These are phyloP conservation scores for Ennomos quercinarius DNA, from an alignment of 2,888 invertebrate species.

Conservation along the genomic window DNA sequence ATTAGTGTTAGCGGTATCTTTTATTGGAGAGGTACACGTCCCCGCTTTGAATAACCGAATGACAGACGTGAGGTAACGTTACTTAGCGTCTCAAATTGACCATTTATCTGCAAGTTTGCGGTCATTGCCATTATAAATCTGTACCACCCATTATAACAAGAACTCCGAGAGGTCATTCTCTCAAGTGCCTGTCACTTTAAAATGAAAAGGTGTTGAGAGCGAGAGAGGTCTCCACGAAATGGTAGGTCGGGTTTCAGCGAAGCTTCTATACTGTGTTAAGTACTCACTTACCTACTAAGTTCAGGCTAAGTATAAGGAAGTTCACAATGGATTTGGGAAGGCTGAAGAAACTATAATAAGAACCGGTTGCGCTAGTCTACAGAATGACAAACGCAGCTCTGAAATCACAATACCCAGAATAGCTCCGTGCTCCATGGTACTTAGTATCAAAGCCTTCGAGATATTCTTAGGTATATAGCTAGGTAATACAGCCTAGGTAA, in stretches of 20 bases:
- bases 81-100: constrained; percentile 36
- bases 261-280: constrained; percentile 40
- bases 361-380: constrained; percentile 7
- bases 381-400: constrained; percentile 11
- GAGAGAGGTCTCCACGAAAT: constrained; percentile 40
- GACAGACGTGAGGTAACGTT: constrained; percentile 41
- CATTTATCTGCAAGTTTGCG: constrained; percentile 52
- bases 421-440: constrained; percentile 7
- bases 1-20: neutral
- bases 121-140: constrained; percentile 70
- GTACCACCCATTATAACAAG: constrained; percentile 48
- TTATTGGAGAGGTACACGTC: constrained; percentile 1
- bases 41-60: constrained; percentile 14
- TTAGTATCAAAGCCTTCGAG: constrained; percentile 29
- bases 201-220: constrained; percentile 26
- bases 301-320: constrained; percentile 21
- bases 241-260: constrained; percentile 42
- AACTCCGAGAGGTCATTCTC: constrained; percentile 45
- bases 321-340: constrained; percentile 2
- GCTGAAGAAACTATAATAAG: neutral
- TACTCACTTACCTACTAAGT: constrained; percentile 14
- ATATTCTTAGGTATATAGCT: constrained; percentile 27
- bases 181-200: constrained; percentile 18
- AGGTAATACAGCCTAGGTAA: constrained; percentile 26
- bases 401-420: constrained; percentile 13